phyloP scores from a whole-genome alignment of 1,140 invertebrate genomes.

The Drosophila eugracilis region DNA sequence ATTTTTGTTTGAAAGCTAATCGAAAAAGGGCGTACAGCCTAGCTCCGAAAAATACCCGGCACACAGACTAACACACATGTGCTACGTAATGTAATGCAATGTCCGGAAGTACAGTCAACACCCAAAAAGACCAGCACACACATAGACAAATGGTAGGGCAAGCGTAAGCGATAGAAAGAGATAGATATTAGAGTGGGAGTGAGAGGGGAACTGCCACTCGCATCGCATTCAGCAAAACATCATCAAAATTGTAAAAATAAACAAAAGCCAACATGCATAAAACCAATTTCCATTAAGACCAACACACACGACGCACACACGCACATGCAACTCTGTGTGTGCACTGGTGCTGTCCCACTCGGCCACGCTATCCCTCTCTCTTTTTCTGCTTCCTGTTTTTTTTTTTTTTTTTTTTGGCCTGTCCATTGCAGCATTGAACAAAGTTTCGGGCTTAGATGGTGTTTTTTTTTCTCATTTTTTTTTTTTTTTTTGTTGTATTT shows the following conservation, averaged over 20 bases:
- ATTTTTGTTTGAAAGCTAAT: slow-evolving; percentile 61
- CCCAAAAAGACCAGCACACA: slow-evolving; percentile 46
- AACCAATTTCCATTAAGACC: slow-evolving; percentile 81
- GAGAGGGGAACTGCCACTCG: slow-evolving; percentile 64
- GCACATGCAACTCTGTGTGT: slow-evolving; percentile 58
- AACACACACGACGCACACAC: slow-evolving; percentile 53
- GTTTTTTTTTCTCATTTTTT: slow-evolving; percentile 18
- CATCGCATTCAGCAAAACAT: slow-evolving; percentile 82
- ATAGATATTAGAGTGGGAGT: slow-evolving; percentile 21
- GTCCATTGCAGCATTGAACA: slow-evolving; percentile 57
- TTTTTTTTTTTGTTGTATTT: neutral
- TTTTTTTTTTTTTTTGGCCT: slow-evolving; percentile 30
- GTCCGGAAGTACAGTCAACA: slow-evolving; percentile 58
- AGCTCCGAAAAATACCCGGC: slow-evolving; percentile 23
- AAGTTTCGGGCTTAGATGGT: slow-evolving; percentile 46
- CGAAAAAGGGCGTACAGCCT: slow-evolving; percentile 57
- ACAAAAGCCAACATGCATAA: slow-evolving; percentile 83
- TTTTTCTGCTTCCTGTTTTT: slow-evolving; percentile 12
- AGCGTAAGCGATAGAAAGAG: neutral
- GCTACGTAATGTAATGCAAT: slow-evolving; percentile 44
- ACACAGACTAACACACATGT: neutral
- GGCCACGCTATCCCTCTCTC: slow-evolving; percentile 6
- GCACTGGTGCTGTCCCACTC: slow-evolving; percentile 30
- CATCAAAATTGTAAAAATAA: slow-evolving; percentile 84
- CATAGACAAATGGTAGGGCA: slow-evolving; percentile 7